Percentiles rank a stretch among this genome's conserved stretches.
These are phyloP conservation scores for Cerceris rybyensis DNA, from an alignment of 2,888 invertebrate species.

Conservation along the genomic window DNA sequence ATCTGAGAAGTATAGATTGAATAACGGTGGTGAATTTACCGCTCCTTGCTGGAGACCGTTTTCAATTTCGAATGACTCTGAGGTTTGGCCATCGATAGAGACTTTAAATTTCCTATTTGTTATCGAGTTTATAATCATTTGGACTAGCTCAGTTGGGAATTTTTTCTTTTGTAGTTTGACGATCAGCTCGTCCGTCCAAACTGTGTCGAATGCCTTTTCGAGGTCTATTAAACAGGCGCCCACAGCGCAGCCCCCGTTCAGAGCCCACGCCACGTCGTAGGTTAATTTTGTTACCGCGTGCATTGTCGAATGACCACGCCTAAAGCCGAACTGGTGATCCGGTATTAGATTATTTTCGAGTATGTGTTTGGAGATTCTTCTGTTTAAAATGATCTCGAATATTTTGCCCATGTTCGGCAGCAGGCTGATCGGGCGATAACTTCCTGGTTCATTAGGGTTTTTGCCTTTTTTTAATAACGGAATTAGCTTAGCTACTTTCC, in stretches of 20 bases:
- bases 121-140: conserved; percentile 33
- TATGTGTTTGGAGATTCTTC: not conserved
- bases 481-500: not conserved
- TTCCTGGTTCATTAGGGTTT: not conserved
- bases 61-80: not conserved
- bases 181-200: not conserved
- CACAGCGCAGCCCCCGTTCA: too few species aligned
- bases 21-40: not conserved
- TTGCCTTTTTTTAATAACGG: not conserved
- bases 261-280: too few species aligned
- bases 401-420: conserved; percentile 10
- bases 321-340: not conserved
- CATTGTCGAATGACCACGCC: not conserved
- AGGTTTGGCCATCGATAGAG: not conserved
- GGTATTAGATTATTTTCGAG: not conserved
- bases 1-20: not conserved
- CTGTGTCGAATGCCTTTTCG: too few species aligned
- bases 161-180: conserved; percentile 30
- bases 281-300: too few species aligned
- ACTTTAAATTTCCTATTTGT: conserved; percentile 29
- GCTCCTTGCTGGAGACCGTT: conserved; percentile 1
- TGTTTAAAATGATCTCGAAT: not conserved
- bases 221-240: too few species aligned
- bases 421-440: not conserved
- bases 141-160: conserved; percentile 19